Conservation (phyloP, 2,113 vertebrate species). For the Leucopsar rothschildi region DNA sequence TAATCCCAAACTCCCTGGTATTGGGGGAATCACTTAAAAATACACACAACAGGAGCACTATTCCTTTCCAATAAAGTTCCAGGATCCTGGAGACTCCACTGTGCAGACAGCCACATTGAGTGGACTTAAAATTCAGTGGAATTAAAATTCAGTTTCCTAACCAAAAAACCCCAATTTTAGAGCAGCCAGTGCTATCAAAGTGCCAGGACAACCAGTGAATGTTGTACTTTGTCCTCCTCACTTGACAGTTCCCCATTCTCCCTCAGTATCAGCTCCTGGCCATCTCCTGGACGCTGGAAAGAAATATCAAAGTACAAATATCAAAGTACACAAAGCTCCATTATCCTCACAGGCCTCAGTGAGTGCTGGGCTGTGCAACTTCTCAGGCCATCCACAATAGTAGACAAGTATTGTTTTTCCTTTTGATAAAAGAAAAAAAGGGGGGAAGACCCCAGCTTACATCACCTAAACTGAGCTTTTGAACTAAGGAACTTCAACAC, state of each 20-base stretch:
- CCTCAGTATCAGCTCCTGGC: background rate
- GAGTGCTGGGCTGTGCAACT: background rate
- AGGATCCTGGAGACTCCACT: background rate
- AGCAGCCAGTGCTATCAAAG: background rate
- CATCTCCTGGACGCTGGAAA: slow-evolving; percentile 6
- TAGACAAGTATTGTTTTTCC: background rate
- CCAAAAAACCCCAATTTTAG: background rate
- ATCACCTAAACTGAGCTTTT: background rate
- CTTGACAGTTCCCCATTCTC: background rate
- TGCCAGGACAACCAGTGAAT: background rate
- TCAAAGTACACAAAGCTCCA: background rate
- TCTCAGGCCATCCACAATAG: background rate
- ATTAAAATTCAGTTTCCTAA: background rate
- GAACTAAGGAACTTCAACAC: background rate
- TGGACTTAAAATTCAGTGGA: background rate
- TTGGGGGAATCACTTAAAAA: background rate
- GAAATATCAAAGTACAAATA: slow-evolving; percentile 18
- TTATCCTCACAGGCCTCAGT: background rate
- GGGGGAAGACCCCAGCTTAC: background rate
- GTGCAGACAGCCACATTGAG: background rate
- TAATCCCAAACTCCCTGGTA: background rate
- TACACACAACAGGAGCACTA: rapidly evolving
- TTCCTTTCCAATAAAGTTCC: background rate
- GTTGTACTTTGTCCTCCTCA: background rate
- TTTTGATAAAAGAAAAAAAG: background rate